Evolutionary conservation across 2,113 vertebrate species (phyloP), one percentile per base, ranked within the genome.

Genomic region (Elgaria multicarinata): DNA sequence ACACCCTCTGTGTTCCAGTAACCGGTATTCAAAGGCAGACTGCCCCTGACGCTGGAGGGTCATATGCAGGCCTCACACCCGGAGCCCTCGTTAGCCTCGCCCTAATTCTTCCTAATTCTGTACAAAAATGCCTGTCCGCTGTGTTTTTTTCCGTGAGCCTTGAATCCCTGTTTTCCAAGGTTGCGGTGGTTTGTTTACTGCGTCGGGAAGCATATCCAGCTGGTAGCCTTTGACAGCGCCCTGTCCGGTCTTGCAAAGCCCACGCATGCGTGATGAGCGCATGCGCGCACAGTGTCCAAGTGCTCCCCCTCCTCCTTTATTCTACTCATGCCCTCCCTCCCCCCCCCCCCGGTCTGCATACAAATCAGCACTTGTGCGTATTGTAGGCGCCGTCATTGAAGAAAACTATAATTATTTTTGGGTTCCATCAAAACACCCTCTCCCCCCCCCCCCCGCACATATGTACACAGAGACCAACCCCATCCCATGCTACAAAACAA

Each of bases 401-500:
- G 50, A n/a, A 64, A 46, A 31, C 31, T 71, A 83, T 82, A 58
- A 89, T 83, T 46, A 36, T 36, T 89, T 71, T 44, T 33, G 53
- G 80, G 66, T 64, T 53, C 80, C 80, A 75, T 89, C 79, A 64
- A 75, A 62, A n/a, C 55, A 75, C 22, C 6, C 50, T 16, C 16
- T 42, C 64, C 77, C 77, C 86, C 3, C 44, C 24, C 76, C 71
- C 6, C 36, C 28, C 75, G 10, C 79, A n/a, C 50, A 5, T 28
- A 53, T 26, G 62, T 67, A 39, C 33, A 6, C 64, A 36, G 33
- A 5, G 31, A 83, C 55, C 42, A 13, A 50, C 20, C 39, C 67
- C 87, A 64, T 89, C 87, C 87, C 55, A 5, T 64, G 69, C 87
- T 64, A 24, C 69, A 64, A 64, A 83, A 83, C 87, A 89, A 89